Percentiles rank a stretch among this genome's conserved stretches.
These are phyloP conservation scores for Catagonus wagneri DNA, from an alignment of 2,113 vertebrate genomes.

Conservation along the genomic window DNA sequence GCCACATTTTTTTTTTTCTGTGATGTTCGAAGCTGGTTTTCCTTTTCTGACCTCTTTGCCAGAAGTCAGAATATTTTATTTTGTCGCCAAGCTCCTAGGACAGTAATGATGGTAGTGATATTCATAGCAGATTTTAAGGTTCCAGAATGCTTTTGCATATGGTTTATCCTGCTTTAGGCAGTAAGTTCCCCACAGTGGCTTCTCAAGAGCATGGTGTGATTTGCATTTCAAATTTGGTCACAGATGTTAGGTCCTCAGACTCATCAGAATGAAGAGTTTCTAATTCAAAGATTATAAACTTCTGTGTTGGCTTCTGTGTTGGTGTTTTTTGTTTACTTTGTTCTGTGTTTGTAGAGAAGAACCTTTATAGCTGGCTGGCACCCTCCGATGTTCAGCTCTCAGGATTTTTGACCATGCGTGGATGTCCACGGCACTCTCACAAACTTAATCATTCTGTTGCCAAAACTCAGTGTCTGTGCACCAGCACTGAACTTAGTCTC, in stretches of 20 bases:
- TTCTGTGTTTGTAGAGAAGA: not conserved
- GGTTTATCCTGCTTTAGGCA: not conserved
- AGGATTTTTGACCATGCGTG: not conserved
- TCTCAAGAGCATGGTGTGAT: not conserved
- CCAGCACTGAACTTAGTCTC: too few species aligned
- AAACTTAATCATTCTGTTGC: not conserved
- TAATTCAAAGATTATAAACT: not conserved
- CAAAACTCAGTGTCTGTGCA: too few species aligned
- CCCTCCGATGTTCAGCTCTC: not conserved
- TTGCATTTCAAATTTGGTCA: not conserved
- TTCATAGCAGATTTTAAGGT: not conserved
- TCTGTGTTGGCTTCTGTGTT: not conserved
- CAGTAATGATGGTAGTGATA: conserved; percentile 15
- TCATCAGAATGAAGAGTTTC: not conserved
- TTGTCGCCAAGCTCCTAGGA: not conserved
- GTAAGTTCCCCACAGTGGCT: not conserved
- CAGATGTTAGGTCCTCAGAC: not conserved
- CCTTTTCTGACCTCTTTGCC: not conserved
- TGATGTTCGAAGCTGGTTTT: not conserved
- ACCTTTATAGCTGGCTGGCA: not conserved
- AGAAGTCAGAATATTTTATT: conserved; percentile 25
- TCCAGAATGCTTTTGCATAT: conserved; percentile 44
- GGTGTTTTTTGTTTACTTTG: not conserved
- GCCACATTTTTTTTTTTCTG: not conserved
- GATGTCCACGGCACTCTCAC: not conserved